Conservation (phyloP, 2,888 invertebrate species). For the Orchesella flavescens region DNA sequence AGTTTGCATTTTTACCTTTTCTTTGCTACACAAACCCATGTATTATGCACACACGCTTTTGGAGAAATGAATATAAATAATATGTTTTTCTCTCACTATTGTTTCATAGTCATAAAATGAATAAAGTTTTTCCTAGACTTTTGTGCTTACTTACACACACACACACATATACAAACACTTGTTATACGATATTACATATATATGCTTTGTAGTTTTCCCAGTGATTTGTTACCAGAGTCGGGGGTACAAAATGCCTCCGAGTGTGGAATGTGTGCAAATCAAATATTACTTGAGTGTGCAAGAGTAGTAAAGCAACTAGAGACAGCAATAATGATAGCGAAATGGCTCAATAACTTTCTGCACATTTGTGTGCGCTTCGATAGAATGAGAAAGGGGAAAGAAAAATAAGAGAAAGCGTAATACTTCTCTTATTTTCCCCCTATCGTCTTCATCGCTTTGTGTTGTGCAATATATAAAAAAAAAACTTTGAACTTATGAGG, state of each 20-base stretch:
- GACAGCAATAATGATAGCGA: conserved; percentile 34
- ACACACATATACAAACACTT: too few species aligned
- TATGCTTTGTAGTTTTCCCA: not conserved
- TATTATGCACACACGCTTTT: not conserved
- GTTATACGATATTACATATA: too few species aligned
- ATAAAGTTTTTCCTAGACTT: too few species aligned
- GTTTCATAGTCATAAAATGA: not conserved
- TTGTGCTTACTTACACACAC: too few species aligned
- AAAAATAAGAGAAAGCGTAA: conserved; percentile 11
- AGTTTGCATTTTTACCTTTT: conserved; percentile 45
- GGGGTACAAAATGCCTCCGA: too few species aligned
- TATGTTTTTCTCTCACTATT: not conserved
- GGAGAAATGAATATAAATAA: conserved; percentile 11
- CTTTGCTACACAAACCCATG: not conserved
- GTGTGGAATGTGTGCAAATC: too few species aligned
- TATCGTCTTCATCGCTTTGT: conserved; percentile 12
- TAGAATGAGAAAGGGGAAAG: not conserved
- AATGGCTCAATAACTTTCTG: conserved; percentile 44
- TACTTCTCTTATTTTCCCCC: conserved; percentile 3
- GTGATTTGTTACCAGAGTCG: not conserved
- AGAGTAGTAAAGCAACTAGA: not conserved
- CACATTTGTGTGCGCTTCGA: conserved; percentile 3
- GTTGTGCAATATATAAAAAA: conserved; percentile 12
- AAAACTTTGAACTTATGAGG: not conserved
- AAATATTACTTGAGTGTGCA: not conserved